Percentiles rank a stretch among this genome's conserved stretches.
Evolutionary conservation across 1,140 invertebrate genomes (phyloP).

Genomic region (Orius laevigatus): DNA sequence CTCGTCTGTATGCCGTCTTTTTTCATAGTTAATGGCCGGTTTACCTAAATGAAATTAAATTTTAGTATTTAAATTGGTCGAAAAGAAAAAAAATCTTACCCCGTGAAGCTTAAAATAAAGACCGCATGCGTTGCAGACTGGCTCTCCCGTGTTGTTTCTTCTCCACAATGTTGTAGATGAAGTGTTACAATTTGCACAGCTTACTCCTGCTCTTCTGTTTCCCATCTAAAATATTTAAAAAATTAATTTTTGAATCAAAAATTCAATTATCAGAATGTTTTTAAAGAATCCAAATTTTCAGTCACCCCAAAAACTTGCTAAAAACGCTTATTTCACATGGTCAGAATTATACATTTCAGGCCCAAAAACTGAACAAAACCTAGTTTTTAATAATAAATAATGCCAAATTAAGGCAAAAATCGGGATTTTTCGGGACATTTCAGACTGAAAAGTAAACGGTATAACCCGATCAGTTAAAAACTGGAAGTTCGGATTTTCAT

Average conservation of each 20-base stretch:
- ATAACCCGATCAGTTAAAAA: no score
- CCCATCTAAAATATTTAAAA: constrained; percentile 32
- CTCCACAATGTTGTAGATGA: constrained; percentile 74
- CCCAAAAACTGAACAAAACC: no score
- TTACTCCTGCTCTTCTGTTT: constrained; percentile 54
- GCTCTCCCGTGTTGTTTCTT: constrained; percentile 72
- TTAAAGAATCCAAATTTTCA: not conserved
- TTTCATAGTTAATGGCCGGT: constrained; percentile 81
- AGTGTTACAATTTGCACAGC: constrained; percentile 77
- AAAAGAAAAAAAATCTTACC: constrained; percentile 36
- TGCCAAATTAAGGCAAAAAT: no score
- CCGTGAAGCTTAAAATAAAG: constrained; percentile 79
- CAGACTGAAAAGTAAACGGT: no score
- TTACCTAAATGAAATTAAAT: constrained; percentile 38
- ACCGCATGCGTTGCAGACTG: constrained; percentile 83
- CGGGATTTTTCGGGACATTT: no score
- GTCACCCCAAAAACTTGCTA: not conserved
- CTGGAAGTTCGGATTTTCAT: no score
- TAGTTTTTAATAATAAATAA: no score
- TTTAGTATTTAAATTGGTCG: constrained; percentile 2
- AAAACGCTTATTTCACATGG: no score
- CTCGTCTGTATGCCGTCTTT: constrained; percentile 90
- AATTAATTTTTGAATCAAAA: not conserved
- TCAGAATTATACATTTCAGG: no score
- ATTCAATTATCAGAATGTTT: not conserved